These are phyloP conservation scores for Ophion obscuratus DNA, from an alignment of 2,888 invertebrate genomes.

Conservation along the genomic window DNA sequence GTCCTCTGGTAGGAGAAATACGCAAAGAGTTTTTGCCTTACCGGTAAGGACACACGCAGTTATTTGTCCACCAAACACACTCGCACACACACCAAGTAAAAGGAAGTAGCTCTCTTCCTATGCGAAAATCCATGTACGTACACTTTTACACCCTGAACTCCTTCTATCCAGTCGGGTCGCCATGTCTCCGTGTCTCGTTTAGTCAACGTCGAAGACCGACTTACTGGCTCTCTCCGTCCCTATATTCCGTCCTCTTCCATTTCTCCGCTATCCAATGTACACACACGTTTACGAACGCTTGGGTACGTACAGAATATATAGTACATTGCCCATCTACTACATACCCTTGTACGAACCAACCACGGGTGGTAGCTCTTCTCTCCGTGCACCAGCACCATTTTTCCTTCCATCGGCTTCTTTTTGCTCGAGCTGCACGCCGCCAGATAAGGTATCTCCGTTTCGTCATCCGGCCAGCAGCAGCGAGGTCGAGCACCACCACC, in stretches of 20 bases:
- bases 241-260: conserved; percentile 52
- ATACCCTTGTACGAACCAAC: conserved; percentile 32
- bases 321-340: conserved; percentile 7
- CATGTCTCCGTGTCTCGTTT: conserved; percentile 79
- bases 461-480: conserved; percentile 66
- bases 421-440: conserved; percentile 71
- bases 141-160: conserved; percentile 8
- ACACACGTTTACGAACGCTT: conserved; percentile 4
- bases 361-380: conserved; percentile 42
- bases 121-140: neutral
- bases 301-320: neutral
- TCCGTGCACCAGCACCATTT: conserved; percentile 65
- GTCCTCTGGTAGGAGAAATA: conserved; percentile 17
- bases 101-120: conserved; percentile 65
- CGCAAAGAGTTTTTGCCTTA: conserved; percentile 29
- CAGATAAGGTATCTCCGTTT: conserved; percentile 72
- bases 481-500: conserved; percentile 62
- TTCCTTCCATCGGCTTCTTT: conserved; percentile 68
- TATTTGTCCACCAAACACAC: neutral
- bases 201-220: conserved; percentile 79
- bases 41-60: conserved; percentile 34
- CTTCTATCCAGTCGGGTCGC: conserved; percentile 43
- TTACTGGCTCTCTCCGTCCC: conserved; percentile 67
- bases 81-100: neutral
- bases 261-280: conserved; percentile 40